phyloP scores from a whole-genome alignment of 2,113 vertebrate species.

The Sphyrna mokarran region DNA sequence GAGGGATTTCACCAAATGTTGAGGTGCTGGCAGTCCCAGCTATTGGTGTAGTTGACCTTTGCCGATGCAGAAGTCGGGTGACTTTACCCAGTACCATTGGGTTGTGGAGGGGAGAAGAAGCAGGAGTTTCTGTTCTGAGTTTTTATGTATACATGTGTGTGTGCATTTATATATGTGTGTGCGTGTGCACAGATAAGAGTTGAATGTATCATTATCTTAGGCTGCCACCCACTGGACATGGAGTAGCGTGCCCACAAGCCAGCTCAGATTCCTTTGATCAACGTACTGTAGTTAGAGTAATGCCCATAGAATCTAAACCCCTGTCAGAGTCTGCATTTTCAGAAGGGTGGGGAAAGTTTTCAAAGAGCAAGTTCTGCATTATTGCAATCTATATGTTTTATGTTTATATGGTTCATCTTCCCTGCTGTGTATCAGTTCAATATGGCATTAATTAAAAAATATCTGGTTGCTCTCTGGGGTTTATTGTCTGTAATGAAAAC shows the following conservation, averaged over 20 bases:
- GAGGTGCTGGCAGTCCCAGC: neutral
- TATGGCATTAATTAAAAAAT: conserved; percentile 3
- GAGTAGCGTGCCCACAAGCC: neutral
- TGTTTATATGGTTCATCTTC: neutral
- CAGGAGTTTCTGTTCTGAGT: neutral
- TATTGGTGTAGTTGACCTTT: neutral
- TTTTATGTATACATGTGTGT: neutral
- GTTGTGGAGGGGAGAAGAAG: neutral
- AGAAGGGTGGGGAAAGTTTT: neutral
- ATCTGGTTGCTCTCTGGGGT: neutral
- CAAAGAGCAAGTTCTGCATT: neutral
- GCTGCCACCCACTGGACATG: neutral
- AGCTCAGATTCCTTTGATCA: neutral
- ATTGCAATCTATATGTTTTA: neutral
- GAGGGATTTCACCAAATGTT: neutral
- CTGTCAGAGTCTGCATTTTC: neutral
- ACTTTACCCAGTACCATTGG: neutral
- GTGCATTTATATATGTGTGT: neutral
- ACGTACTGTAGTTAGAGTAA: neutral
- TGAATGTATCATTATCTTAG: neutral
- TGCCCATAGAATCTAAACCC: neutral
- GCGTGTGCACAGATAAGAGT: too few species aligned
- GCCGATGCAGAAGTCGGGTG: neutral
- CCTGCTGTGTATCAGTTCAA: neutral
- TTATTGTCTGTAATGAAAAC: neutral